Evolutionary conservation across 2,888 invertebrate species (phyloP).

Genomic region (Nephrotoma guestfalica): DNA sequence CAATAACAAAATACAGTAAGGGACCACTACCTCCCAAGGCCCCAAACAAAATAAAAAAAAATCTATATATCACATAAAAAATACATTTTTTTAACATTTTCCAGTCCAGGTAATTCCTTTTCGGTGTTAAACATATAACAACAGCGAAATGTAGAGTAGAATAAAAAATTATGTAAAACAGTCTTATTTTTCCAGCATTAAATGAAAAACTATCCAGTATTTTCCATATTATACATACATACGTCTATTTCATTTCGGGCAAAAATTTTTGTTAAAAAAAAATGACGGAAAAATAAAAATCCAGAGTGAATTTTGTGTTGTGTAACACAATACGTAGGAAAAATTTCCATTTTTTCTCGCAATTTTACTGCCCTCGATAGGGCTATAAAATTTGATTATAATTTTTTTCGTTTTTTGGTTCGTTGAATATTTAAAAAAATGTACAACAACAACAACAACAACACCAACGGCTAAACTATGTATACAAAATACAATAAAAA

Average conservation of each 20-base stretch:
- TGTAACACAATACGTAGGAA: not conserved
- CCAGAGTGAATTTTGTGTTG: not conserved
- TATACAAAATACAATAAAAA: not conserved
- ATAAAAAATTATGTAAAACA: not conserved
- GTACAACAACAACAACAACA: not conserved
- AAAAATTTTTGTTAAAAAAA: not conserved
- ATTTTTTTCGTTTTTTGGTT: not conserved
- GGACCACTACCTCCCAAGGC: not conserved
- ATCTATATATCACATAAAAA: not conserved
- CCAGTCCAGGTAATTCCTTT: not conserved
- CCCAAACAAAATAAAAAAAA: not conserved
- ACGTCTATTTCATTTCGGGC: not conserved
- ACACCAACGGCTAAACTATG: not conserved
- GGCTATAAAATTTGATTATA: conserved; percentile 3
- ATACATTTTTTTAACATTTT: not conserved
- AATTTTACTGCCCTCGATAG: conserved; percentile 4
- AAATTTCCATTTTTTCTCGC: conserved; percentile 1
- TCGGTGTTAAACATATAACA: not conserved
- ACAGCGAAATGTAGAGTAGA: not conserved
- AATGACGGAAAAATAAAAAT: not conserved
- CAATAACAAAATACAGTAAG: not conserved
- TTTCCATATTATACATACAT: not conserved
- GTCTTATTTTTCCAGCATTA: not conserved
- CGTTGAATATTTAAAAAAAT: not conserved
- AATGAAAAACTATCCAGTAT: not conserved